phyloP scores from a whole-genome alignment of 2,797 vertebrate species.

The Novumbra hubbsi region DNA sequence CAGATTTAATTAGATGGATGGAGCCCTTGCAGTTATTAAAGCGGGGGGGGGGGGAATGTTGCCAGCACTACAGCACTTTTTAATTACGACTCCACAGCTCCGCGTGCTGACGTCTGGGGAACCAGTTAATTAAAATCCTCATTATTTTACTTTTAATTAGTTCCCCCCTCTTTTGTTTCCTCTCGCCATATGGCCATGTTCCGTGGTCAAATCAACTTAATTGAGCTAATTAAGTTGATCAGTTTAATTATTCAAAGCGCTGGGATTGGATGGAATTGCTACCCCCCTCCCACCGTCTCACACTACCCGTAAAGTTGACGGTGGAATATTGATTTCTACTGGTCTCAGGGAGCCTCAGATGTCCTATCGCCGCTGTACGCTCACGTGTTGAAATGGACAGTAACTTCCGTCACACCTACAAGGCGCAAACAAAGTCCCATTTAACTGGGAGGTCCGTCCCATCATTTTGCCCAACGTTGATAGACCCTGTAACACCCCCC shows the following conservation, averaged over 20 bases:
- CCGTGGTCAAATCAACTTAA: slow-evolving; percentile 88
- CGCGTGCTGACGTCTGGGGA: slow-evolving; percentile 81
- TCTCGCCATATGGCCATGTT: slow-evolving; percentile 83
- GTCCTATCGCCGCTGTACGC: slow-evolving; percentile 2
- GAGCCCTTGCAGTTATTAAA: slow-evolving; percentile 80
- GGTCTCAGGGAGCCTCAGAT: not conserved
- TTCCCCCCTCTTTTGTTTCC: slow-evolving; percentile 84
- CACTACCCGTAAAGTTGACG: slow-evolving; percentile 22
- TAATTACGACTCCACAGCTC: slow-evolving; percentile 85
- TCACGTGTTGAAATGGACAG: slow-evolving; percentile 1
- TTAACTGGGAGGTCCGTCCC: not conserved
- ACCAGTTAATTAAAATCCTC: slow-evolving; percentile 85
- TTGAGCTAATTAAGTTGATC: slow-evolving; percentile 90
- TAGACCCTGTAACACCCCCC: not conserved
- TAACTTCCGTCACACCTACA: not conserved
- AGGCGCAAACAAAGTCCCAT: not conserved
- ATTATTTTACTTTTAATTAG: slow-evolving; percentile 89
- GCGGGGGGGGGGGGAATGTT: slow-evolving; percentile 76
- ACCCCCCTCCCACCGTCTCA: slow-evolving; percentile 12
- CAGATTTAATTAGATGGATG: slow-evolving; percentile 87
- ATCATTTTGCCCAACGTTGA: not conserved
- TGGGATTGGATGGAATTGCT: slow-evolving; percentile 77
- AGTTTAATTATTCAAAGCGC: slow-evolving; percentile 87
- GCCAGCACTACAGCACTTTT: slow-evolving; percentile 83
- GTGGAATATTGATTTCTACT: slow-evolving; percentile 7